phyloP scores from a whole-genome alignment of 2,888 invertebrate genomes.

The Allacma fusca region DNA sequence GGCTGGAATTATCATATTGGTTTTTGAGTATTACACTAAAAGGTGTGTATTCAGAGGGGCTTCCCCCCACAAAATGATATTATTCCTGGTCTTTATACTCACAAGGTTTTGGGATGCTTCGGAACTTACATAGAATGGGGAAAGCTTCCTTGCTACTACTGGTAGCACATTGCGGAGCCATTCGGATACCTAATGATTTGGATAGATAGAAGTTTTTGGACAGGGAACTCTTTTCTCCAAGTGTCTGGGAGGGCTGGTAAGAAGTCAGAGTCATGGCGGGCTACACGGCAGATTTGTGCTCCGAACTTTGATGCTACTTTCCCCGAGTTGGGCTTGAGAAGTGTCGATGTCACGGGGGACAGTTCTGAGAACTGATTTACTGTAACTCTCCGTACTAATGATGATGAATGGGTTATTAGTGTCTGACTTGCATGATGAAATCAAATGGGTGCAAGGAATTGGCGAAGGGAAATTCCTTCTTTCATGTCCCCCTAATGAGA shows the following conservation, averaged over 20 bases:
- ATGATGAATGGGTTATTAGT: constrained; percentile 40
- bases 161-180: too few species aligned
- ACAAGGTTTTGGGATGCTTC: too few species aligned
- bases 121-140: too few species aligned
- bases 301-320: constrained; percentile 13
- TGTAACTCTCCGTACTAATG: constrained; percentile 32
- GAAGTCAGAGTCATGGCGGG: neutral
- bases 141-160: too few species aligned
- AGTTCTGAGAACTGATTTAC: constrained; percentile 35
- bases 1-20: too few species aligned
- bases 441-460: constrained; percentile 26
- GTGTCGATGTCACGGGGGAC: constrained; percentile 27
- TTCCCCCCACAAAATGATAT: too few species aligned
- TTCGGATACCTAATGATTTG: neutral
- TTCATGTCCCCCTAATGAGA: constrained; percentile 29
- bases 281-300: neutral
- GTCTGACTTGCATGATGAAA: constrained; percentile 41
- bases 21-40: too few species aligned
- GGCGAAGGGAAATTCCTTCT: constrained; percentile 23
- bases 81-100: too few species aligned
- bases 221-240: constrained; percentile 21
- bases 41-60: too few species aligned
- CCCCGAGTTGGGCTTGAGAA: constrained; percentile 17
- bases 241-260: neutral
- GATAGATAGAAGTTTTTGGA: constrained; percentile 8